These are phyloP conservation scores for Timandra comae DNA, from an alignment of 2,888 invertebrate genomes.

Conservation along the genomic window DNA sequence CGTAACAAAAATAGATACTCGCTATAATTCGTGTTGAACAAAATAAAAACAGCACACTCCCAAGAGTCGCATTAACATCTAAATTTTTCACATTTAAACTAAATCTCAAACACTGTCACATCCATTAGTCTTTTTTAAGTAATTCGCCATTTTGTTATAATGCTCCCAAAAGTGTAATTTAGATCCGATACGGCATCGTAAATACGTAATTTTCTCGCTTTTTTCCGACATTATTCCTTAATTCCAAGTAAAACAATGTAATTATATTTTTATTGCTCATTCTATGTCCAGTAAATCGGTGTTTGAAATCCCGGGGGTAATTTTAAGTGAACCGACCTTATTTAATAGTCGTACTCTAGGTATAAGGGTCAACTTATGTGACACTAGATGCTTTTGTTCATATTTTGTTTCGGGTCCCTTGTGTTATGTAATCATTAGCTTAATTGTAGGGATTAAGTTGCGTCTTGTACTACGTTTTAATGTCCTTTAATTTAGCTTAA, in stretches of 20 bases:
- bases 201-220: slow-evolving; percentile 44
- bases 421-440: slow-evolving; percentile 53
- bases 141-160: slow-evolving; percentile 39
- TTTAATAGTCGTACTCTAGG: slow-evolving; percentile 62
- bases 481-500: slow-evolving; percentile 4
- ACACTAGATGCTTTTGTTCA: slow-evolving; percentile 51
- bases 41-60: no score
- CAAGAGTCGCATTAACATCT: not conserved
- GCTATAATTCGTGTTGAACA: no score
- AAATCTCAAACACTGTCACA: slow-evolving; percentile 27
- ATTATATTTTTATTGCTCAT: slow-evolving; percentile 72
- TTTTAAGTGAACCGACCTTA: slow-evolving; percentile 61
- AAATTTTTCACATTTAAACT: slow-evolving; percentile 8
- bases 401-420: slow-evolving; percentile 44
- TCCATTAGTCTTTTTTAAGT: slow-evolving; percentile 32
- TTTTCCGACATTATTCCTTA: slow-evolving; percentile 48
- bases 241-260: slow-evolving; percentile 60
- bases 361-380: slow-evolving; percentile 38
- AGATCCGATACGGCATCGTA: slow-evolving; percentile 39
- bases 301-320: slow-evolving; percentile 56
- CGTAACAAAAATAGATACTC: no score
- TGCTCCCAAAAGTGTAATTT: slow-evolving; percentile 44
- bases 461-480: slow-evolving; percentile 33
- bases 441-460: slow-evolving; percentile 48
- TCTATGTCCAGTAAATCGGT: slow-evolving; percentile 68